A percentile compares a stretch with the other conserved stretches of the same genome.
phyloP scores from a whole-genome alignment of 2,888 invertebrate species.

The Calameuta filiformis region DNA sequence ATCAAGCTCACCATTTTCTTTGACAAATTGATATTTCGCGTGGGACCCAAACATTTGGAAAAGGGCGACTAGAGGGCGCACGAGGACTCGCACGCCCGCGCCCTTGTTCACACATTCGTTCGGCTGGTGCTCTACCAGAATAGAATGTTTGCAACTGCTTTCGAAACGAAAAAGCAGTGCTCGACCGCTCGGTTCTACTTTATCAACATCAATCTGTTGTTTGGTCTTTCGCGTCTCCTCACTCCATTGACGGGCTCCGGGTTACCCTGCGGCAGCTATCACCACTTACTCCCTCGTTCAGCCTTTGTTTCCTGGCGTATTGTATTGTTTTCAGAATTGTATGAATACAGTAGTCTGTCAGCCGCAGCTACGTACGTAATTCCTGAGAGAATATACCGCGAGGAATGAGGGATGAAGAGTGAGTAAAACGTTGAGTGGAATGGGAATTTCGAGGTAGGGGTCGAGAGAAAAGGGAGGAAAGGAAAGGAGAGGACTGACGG shows the following conservation, averaged over 20 bases:
- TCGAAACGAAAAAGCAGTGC: not conserved
- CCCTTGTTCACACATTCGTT: not conserved
- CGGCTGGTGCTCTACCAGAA: not conserved
- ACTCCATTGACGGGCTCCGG: not conserved
- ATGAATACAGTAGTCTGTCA: slow-evolving; percentile 39
- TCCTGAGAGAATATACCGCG: not conserved
- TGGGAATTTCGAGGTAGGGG: not conserved
- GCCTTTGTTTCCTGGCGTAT: slow-evolving; percentile 37
- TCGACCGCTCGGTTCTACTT: not conserved
- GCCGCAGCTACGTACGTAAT: slow-evolving; percentile 32
- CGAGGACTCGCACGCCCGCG: slow-evolving; percentile 9
- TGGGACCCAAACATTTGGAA: slow-evolving; percentile 32
- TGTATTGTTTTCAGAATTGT: slow-evolving; percentile 48
- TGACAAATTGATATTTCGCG: slow-evolving; percentile 38
- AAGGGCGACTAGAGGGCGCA: not conserved
- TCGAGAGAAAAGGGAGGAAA: not conserved
- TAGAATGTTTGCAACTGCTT: not conserved
- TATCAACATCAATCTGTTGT: slow-evolving; percentile 5
- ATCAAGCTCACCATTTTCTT: slow-evolving; percentile 9
- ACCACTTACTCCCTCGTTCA: slow-evolving; percentile 1
- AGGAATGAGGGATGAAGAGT: not conserved
- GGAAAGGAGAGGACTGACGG: not conserved
- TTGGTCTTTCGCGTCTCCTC: not conserved
- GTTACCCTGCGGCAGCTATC: not conserved
- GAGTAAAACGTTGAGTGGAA: not conserved